Base-by-base conservation (phyloP, 2,888 invertebrate genomes). In the Sinhomidia bicolor region DNA sequence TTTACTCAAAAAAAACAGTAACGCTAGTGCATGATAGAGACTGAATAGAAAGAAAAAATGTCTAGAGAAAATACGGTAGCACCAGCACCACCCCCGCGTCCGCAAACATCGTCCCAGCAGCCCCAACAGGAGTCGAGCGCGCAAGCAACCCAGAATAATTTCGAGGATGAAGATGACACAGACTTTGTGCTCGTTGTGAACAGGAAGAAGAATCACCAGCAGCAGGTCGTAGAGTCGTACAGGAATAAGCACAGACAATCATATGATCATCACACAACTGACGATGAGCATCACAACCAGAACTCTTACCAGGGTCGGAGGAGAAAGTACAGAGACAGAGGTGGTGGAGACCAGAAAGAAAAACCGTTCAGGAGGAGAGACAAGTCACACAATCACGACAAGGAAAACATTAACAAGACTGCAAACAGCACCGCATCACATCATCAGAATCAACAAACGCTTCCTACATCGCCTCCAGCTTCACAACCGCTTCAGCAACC, bases 101-200 rank as follows among this genome's bases (percentile, higher is more conserved):
- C n/a, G n/a, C n/a, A n/a, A 65, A 5, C 65, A 12, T n/a, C 51
- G n/a, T 9, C 65, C 14, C 14, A 29, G 32, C n/a, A n/a, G n/a
- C n/a, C n/a, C n/a, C n/a, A n/a, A n/a, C n/a, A n/a, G n/a, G n/a
- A n/a, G n/a, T n/a, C n/a, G n/a, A n/a, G n/a, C n/a, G 32, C 26
- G 7, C 29, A 10, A 12, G 65, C 12, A 29, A 1, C n/a, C 29
- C 78, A 54, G 78, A 74, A 74, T 23, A 36, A 23, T n/a, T 41
- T 36, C 36, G 36, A 6, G 4, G 23, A 36, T 36, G 74, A 71
- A 14, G 84, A 85, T 23, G 84, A 85, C 36, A 10, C 84, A 85
- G 84, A 85, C 23, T 85, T 85, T 29, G 84, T 85, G 26, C 44
- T 85, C 1, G 84, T 85, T 0, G 51, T 44, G 14, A 85, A 60